Percentiles rank a stretch among this genome's conserved stretches.
phyloP scores from a whole-genome alignment of 2,113 vertebrate genomes.

The Crotalus viridis region DNA sequence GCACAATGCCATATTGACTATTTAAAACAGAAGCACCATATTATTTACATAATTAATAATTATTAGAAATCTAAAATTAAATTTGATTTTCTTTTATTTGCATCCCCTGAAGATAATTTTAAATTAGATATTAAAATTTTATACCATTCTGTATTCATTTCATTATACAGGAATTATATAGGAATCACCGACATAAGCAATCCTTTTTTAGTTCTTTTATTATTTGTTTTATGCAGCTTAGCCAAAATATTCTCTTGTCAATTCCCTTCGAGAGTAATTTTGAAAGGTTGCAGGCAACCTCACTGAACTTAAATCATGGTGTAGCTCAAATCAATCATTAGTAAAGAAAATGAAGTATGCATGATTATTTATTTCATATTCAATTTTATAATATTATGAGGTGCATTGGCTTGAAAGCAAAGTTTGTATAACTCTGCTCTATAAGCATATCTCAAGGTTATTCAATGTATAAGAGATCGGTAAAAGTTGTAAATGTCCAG shows the following conservation, averaged over 20 bases:
- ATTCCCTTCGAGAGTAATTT: background rate
- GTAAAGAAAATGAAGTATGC: background rate
- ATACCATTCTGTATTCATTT: background rate
- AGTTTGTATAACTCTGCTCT: background rate
- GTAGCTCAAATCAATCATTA: background rate
- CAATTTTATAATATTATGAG: background rate
- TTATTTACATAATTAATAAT: background rate
- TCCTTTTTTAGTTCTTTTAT: background rate
- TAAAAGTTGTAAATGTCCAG: background rate
- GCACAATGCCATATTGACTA: background rate
- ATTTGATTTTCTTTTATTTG: background rate
- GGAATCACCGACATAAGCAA: background rate
- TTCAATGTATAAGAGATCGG: background rate
- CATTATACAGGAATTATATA: background rate
- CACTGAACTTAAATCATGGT: background rate
- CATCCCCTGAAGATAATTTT: background rate
- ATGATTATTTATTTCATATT: background rate
- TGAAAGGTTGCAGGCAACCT: background rate
- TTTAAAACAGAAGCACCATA: background rate
- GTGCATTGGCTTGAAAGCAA: background rate
- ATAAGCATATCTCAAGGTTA: background rate
- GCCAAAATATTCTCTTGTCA: background rate
- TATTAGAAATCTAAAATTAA: background rate
- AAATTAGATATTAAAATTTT: background rate
- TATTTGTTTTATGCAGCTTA: constrained; percentile 13